Conservation (phyloP, 2,797 vertebrate species). For the Gallinago nigripennis region DNA sequence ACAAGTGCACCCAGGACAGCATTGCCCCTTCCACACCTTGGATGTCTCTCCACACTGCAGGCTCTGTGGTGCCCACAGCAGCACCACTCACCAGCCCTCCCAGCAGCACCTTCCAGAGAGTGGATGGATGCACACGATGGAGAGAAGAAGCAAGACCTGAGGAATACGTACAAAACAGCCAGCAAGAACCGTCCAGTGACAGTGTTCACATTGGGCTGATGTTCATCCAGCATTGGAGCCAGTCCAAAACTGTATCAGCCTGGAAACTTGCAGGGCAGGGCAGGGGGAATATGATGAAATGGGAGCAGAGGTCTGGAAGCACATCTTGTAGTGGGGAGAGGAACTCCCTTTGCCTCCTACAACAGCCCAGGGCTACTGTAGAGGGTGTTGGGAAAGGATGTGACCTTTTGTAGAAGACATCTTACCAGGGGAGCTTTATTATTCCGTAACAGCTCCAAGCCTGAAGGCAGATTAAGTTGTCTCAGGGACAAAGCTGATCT, state of each 20-base stretch:
- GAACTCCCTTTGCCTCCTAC: background rate
- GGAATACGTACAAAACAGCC: background rate
- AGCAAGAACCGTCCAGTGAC: background rate
- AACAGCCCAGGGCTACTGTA: background rate
- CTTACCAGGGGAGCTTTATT: background rate
- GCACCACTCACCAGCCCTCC: fast-evolving
- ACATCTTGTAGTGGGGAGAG: background rate
- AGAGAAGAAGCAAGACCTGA: background rate
- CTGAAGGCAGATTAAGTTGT: conserved; percentile 18
- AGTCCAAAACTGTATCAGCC: background rate
- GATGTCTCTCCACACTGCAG: background rate
- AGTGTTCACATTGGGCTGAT: background rate
- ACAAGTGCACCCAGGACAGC: background rate
- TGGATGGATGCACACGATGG: fast-evolving
- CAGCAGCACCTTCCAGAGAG: background rate
- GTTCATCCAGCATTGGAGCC: background rate
- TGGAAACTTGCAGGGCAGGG: background rate
- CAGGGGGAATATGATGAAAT: background rate
- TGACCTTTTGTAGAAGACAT: conserved; percentile 27
- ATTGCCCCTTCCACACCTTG: background rate
- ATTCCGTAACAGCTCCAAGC: conserved; percentile 3
- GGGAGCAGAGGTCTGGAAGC: background rate
- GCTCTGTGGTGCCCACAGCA: background rate
- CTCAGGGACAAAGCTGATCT: conserved; percentile 50
- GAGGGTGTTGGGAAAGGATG: background rate